Base-by-base conservation (phyloP, 2,888 invertebrate species). In the Chrysopilus asiliformis region DNA sequence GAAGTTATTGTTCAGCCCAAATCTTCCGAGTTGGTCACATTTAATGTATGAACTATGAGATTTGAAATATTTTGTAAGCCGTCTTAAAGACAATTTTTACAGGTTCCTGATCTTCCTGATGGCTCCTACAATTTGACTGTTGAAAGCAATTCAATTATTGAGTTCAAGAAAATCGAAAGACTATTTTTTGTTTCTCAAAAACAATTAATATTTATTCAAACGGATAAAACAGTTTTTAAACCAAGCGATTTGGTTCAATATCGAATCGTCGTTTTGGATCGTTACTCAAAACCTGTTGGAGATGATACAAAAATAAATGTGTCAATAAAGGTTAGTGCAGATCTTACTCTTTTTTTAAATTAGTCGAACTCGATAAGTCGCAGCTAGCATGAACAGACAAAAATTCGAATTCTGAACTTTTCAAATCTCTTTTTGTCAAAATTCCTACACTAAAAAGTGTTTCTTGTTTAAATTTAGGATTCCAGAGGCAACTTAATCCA, bases 171-270 rank as follows among this genome's bases (percentile, higher is more conserved):
- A 46, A 75, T 80, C 29, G 81, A 80, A 1, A 70, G 73, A 9
- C 61, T 93, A 30, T 68, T 74, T 32, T 90, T 79, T 62, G 74
- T 83, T 32, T 71, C 79, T 43, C 86, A 93, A 53, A 85, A 84
- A 53, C 81, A 84, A 53, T 86, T 90, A 13, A 75, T 91, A 24
- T 81, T 94, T 53, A 76, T 93, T 42, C 93, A 94, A 58, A 90
- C 90, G 0, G 94, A 94, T 61, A 84, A 89, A 58, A 78, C 86
- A 17, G 79, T 93, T 47, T 94, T 94, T 60, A 84, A 89, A 53
- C 91, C 93, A 0, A 79, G 82, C 15, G 79, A 82, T 55, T 73
- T 74, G 49, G 78, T 95, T 24, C 72, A 79, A 56, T 93, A 91
- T 63, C 49, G 62, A 13, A 45, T 60, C 4, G 43, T 62, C 0